phyloP scores from a whole-genome alignment of 2,888 invertebrate species.

The Phalangium opilio region DNA sequence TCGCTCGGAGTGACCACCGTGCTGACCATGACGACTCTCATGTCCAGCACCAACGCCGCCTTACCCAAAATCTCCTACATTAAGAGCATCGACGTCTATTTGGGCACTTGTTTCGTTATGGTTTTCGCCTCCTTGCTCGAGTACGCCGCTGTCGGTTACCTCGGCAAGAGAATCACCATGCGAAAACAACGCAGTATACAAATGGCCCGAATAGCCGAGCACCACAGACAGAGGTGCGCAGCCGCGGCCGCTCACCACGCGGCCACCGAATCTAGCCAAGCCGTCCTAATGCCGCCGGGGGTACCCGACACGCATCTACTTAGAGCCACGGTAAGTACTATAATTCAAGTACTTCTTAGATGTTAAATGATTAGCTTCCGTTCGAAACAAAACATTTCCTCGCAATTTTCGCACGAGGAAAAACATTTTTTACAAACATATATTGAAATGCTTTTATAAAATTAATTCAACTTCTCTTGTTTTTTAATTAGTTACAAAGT shows the following conservation, averaged over 20 bases:
- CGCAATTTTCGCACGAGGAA: too few species aligned
- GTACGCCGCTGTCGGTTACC: constrained; percentile 23
- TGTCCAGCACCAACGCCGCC: constrained; percentile 26
- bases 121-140: constrained; percentile 34
- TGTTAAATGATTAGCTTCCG: too few species aligned
- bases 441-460: too few species aligned
- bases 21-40: constrained; percentile 30
- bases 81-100: constrained; percentile 32
- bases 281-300: too few species aligned
- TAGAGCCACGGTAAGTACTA: too few species aligned
- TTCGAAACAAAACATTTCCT: too few species aligned
- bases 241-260: constrained; percentile 1
- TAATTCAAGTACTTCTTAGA: too few species aligned
- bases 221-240: constrained; percentile 14
- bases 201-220: constrained; percentile 18
- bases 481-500: too few species aligned
- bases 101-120: constrained; percentile 33
- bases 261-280: not conserved
- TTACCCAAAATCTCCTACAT: constrained; percentile 36
- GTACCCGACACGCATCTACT: too few species aligned
- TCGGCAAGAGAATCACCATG: constrained; percentile 24
- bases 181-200: constrained; percentile 19
- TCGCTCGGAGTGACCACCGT: constrained; percentile 24
- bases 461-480: too few species aligned
- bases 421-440: too few species aligned